Base-by-base conservation (phyloP, 2,113 vertebrate genomes). In the Notarius quadriscutis region DNA sequence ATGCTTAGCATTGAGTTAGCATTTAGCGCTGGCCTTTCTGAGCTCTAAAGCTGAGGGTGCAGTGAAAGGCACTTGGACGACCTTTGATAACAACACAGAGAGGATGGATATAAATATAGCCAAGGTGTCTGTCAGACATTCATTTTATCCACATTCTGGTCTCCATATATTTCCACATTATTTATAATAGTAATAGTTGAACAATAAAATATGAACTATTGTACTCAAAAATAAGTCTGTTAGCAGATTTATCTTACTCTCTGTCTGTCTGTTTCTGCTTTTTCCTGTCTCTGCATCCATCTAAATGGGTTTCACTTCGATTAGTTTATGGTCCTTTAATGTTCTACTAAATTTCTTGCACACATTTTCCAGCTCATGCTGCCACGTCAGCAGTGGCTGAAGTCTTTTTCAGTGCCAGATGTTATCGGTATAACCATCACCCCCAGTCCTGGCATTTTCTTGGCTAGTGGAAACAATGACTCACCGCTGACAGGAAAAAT, bases 361-460 rank as follows among this genome's bases (percentile, higher is more conserved):
- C 60, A 17, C 18, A 86, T 55, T 53, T 55, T 22, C 15, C 18
- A 15, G 30, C 79, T 57, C 50, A 80, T 7, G 51, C 2, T 7
- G 77, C 22, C 9, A 48, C 12, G 18, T 79, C 48, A 7, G 48
- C 74, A 78, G 25, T 65, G 48, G 53, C 34, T 62, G n/a, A 78
- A 78, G n/a, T 62, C 50, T 55, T 62, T 27, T 18, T 22, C 6
- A 65, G 25, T 80, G 84, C 60, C 30, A 50, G 62, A 62, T 84
- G 72, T 18, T 80, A 53, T 41, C 41, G 60, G 51, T 55, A 81
- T 77, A 71, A 58, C 65, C 18, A 69, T n/a, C 55, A 53, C 15
- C 63, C 60, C 63, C 48, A 86, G 20, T 18, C 34, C 15, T 71
- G 63, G 12, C 53, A 81, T 41, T 74, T 87, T 87, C 25, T n/a